Percentiles rank a stretch among this genome's conserved stretches.
phyloP scores from a whole-genome alignment of 1,140 invertebrate species.

The Nephila pilipes region DNA sequence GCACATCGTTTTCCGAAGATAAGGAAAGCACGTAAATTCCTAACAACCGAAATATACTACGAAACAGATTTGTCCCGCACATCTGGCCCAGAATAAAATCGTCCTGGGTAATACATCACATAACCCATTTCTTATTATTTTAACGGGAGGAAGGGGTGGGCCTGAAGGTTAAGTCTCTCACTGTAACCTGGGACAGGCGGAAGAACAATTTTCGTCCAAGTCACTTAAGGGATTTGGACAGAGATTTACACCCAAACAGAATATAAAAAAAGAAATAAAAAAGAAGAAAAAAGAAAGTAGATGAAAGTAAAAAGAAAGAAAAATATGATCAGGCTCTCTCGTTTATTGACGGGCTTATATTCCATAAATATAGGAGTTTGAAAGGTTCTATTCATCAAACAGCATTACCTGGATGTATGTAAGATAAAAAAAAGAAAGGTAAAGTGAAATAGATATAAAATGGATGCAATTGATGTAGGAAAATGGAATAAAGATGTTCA shows the following conservation, averaged over 20 bases:
- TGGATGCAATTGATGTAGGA: conserved; percentile 14
- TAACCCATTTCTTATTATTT: conserved; percentile 69
- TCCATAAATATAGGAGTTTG: conserved; percentile 67
- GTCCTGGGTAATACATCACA: conserved; percentile 56
- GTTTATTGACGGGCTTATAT: conserved; percentile 65
- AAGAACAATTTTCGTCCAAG: conserved; percentile 63
- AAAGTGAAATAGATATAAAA: conserved; percentile 51
- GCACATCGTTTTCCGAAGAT: conserved; percentile 40
- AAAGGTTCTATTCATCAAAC: conserved; percentile 62
- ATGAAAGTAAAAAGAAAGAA: conserved; percentile 2
- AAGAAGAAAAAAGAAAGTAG: background rate
- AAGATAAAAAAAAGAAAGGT: conserved; percentile 15
- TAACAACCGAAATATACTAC: conserved; percentile 41
- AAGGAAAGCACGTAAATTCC: conserved; percentile 53
- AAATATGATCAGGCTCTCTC: conserved; percentile 7
- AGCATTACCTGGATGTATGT: conserved; percentile 50
- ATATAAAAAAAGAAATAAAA: background rate
- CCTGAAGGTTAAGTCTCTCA: conserved; percentile 13
- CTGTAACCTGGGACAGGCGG: conserved; percentile 45
- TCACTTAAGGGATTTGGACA: conserved; percentile 63
- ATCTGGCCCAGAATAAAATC: conserved; percentile 55
- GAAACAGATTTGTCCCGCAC: conserved; percentile 53
- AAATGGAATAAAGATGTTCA: background rate
- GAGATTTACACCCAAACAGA: conserved; percentile 59
- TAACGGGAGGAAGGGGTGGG: background rate